Evolutionary conservation across 1,140 invertebrate species (phyloP), one percentile per base, ranked within the genome.

Genomic region (Cherax destructor): DNA sequence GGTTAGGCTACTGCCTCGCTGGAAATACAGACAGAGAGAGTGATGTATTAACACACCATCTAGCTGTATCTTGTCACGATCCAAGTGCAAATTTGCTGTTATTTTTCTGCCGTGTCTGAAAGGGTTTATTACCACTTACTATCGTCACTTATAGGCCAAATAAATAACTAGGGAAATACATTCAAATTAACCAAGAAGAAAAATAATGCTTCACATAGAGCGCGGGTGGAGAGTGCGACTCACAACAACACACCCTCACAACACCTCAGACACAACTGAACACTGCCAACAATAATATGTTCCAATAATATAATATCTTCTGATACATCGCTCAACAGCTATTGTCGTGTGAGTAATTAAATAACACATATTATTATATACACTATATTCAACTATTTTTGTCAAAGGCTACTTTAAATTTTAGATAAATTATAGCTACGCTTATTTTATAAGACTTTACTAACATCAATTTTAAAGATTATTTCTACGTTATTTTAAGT

Each of bases 261-360:
- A 74, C n/a, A 30, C n/a, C 69, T 74, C n/a, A 74, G 69, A n/a
- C 5, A 30, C 69, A 74, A 74, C 69, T 74, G 69, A 10, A 16
- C 9, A n/a, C 69, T 30, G 69, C 69, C 69, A 74, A 74, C 69
- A 74, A 74, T n/a, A 74, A 74, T n/a, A 74, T 41, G 69, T 74
- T 74, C 69, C 69, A 74, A 74, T 74, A 74, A 74, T 74, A 74
- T 74, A 74, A 10, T 18, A 21, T n/a, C 16, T 69, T 69, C 30
- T 2, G 30, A 18, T 6, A 21, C 18, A 21, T 69, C 18, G 65
- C 21, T 69, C 16, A 69, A 11, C 18, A 11, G 18, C 0, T n/a
- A 18, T 69, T 18, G 21, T 0, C 6, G 18, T 69, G 16, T 69
- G 21, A 18, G 18, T 5, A 69, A 69, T 69, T 21, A 69, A 41